Base-by-base conservation (phyloP, 2,113 vertebrate species). In the Rhinolophus ferrumequinum region DNA sequence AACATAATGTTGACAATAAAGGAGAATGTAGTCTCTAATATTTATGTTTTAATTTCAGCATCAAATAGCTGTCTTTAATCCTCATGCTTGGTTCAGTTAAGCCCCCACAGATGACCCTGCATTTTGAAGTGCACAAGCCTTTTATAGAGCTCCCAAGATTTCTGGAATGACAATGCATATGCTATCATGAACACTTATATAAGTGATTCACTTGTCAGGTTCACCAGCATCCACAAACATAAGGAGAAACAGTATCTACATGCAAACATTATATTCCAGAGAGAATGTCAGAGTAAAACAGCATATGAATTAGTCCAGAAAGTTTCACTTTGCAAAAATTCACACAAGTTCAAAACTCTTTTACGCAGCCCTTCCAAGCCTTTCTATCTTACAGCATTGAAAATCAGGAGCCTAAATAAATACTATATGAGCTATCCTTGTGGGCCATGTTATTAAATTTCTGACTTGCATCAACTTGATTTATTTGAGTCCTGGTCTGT, bases 1-100 rank as follows among this genome's bases (percentile, higher is more conserved):
- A 82, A 73, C 72, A 67, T 76, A 30, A 56, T 21, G 10, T 21
- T 80, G 52, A 87, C 28, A 44, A 75, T 88, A 92, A 90, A 73
- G 11, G 15, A 81, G 6, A 88, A 94, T 13, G 6, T 26, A n/a
- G 72, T 52, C 58, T n/a, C 35, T 80, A 80, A 90, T 70, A 54
- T 60, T 88, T 84, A 52, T 93, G 44, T 91, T 88, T 92, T 75
- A 75, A 94, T 97, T 92, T 96, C 69, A 62, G 18, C 64, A 93
- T 81, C 72, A 67, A 62, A 62, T 67, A 79, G 60, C 41, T 96
- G 3, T 75, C 47, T 81, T 92, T 54, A 82, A 66, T n/a, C 54
- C 44, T 92, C 54, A 38, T 26, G n/a, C 22, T 81, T 88, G 38
- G 50, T 85, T 96, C 47, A 86, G 8, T 92, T 58, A 96, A 85